Evolutionary conservation across 2,797 vertebrate species (phyloP).

Genomic region (Morus bassanus): DNA sequence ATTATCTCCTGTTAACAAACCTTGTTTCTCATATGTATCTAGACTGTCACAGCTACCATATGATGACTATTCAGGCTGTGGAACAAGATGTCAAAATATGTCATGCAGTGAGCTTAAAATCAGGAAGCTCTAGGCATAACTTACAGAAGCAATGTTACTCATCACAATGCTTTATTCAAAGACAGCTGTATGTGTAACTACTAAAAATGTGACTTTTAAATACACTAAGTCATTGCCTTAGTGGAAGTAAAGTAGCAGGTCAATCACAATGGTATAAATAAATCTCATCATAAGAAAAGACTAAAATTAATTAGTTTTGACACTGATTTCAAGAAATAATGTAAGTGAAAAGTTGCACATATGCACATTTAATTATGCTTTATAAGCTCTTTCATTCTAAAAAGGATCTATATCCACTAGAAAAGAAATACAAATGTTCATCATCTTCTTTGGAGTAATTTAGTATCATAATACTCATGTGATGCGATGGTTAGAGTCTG

Average conservation of each 20-base stretch:
- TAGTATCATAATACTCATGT: not conserved
- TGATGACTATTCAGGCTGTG: not conserved
- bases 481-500: not conserved
- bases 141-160: not conserved
- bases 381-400: not conserved
- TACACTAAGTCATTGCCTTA: not conserved
- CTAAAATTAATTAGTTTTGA: not conserved
- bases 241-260: not conserved
- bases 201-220: not conserved
- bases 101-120: not conserved
- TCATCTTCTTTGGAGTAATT: not conserved
- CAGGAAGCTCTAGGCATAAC: not conserved
- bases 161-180: not conserved
- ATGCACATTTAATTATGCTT: not conserved
- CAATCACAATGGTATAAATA: not conserved
- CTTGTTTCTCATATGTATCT: not conserved
- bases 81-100: not conserved
- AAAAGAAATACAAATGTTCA: not conserved
- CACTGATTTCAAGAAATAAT: not conserved
- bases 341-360: not conserved
- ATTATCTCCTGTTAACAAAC: not conserved
- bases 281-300: not conserved
- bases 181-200: not conserved
- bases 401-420: not conserved
- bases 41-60: not conserved